These are phyloP conservation scores for Andrena fulva DNA, from an alignment of 2,888 invertebrate genomes.

Conservation along the genomic window DNA sequence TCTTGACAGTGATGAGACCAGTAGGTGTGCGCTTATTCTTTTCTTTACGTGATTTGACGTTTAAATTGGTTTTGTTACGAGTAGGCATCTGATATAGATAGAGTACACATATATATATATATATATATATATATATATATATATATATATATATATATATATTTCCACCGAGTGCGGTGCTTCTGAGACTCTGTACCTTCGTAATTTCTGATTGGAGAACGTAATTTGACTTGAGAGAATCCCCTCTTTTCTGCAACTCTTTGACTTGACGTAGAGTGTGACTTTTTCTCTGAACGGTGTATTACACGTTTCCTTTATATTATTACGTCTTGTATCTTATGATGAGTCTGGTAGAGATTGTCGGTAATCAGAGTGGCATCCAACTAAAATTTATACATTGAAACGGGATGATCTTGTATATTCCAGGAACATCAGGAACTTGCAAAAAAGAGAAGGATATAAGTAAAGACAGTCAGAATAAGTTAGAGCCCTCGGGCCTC, in stretches of 20 bases:
- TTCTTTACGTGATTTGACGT: constrained; percentile 47
- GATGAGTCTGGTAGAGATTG: constrained; percentile 72
- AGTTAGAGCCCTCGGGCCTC: constrained; percentile 80
- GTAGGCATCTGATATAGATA: constrained; percentile 59
- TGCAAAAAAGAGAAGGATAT: constrained; percentile 82
- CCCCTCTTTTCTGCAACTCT: constrained; percentile 67
- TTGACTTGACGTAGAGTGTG: constrained; percentile 78
- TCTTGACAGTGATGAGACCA: constrained; percentile 46
- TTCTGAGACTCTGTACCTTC: constrained; percentile 42
- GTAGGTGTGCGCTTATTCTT: constrained; percentile 70
- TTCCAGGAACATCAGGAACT: constrained; percentile 83
- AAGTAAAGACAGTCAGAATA: constrained; percentile 81
- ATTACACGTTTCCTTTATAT: constrained; percentile 20
- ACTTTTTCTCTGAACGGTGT: constrained; percentile 35
- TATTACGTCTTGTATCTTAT: constrained; percentile 37
- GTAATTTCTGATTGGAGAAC: constrained; percentile 57
- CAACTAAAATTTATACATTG: constrained; percentile 40
- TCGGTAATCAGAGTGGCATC: constrained; percentile 61
- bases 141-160: constrained; percentile 28
- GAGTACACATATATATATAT: constrained; percentile 2
- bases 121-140: constrained; percentile 28
- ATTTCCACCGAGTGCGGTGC: constrained; percentile 67
- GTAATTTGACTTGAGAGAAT: constrained; percentile 62
- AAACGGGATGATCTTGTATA: constrained; percentile 78
- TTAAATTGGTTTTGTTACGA: constrained; percentile 56